These are phyloP conservation scores for Nomada fabriciana DNA, from an alignment of 2,888 invertebrate genomes.

Conservation along the genomic window DNA sequence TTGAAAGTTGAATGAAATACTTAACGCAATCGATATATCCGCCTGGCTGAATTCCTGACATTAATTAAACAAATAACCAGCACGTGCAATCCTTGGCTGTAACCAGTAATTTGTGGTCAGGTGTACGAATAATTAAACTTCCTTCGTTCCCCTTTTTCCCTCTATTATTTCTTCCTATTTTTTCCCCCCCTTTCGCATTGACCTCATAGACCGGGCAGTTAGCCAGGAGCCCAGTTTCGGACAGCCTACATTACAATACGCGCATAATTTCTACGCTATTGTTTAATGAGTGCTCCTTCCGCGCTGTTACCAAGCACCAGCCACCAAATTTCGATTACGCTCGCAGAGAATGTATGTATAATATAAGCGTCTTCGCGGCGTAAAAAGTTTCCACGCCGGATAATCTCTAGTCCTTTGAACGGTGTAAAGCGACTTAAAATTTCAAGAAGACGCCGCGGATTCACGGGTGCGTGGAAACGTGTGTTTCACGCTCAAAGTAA, in stretches of 20 bases:
- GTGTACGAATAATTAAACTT: slow-evolving; percentile 2
- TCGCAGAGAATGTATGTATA: slow-evolving; percentile 1
- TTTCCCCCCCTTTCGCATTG: neutral
- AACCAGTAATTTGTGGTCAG: neutral
- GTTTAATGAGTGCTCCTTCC: slow-evolving; percentile 18
- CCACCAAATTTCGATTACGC: slow-evolving; percentile 7
- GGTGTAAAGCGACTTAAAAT: neutral
- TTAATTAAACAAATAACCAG: neutral
- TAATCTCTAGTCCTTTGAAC: neutral
- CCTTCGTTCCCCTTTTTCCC: neutral
- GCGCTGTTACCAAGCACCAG: neutral
- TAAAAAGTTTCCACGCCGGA: neutral
- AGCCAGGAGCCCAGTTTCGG: slow-evolving; percentile 27
- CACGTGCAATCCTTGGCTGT: neutral
- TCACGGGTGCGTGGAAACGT: neutral
- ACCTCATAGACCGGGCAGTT: slow-evolving; percentile 22
- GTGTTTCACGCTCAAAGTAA: neutral
- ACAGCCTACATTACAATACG: slow-evolving; percentile 9
- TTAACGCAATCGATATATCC: neutral
- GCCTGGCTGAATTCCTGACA: neutral
- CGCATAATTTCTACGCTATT: slow-evolving; percentile 27
- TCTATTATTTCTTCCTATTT: neutral
- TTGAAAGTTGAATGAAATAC: neutral
- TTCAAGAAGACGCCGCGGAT: neutral
- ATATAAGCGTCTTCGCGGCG: neutral